Percentiles rank a stretch among this genome's conserved stretches.
Evolutionary conservation across 2,888 invertebrate genomes (phyloP).

Genomic region (Coleophora deauratella): DNA sequence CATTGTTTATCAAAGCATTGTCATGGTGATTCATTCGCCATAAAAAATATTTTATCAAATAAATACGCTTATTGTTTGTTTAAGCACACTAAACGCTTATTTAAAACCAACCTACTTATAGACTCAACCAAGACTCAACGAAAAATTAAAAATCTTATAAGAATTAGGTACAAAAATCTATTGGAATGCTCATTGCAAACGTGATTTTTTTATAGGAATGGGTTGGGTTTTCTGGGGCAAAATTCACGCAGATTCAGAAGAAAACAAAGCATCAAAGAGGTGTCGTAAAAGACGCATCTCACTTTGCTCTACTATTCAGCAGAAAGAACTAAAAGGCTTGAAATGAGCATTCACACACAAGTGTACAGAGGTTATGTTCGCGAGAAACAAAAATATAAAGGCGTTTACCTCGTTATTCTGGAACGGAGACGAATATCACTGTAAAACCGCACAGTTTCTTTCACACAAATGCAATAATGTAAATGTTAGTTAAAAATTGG

Average conservation of each 20-base stretch:
- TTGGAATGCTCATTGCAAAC: too few relatives aligned
- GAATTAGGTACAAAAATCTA: too few relatives aligned
- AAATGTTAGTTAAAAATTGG: slow-evolving; percentile 63
- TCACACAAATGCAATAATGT: slow-evolving; percentile 53
- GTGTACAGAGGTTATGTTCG: slow-evolving; percentile 70
- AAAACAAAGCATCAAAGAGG: too few relatives aligned
- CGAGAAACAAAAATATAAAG: slow-evolving; percentile 72
- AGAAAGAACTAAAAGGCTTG: slow-evolving; percentile 31
- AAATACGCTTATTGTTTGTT: neutral
- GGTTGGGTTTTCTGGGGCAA: too few relatives aligned
- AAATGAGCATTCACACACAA: slow-evolving; percentile 54
- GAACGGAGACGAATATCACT: slow-evolving; percentile 53
- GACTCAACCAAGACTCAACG: too few relatives aligned
- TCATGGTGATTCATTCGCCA: slow-evolving; percentile 53
- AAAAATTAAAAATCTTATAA: too few relatives aligned
- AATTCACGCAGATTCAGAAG: too few relatives aligned
- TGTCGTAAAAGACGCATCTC: slow-evolving; percentile 4
- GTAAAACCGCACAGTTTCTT: slow-evolving; percentile 55
- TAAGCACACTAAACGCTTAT: too few relatives aligned
- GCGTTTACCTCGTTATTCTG: slow-evolving; percentile 68
- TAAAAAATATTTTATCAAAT: slow-evolving; percentile 14
- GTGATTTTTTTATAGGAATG: too few relatives aligned
- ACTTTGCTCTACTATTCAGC: slow-evolving; percentile 22
- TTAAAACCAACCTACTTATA: too few relatives aligned
- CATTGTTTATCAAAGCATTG: slow-evolving; percentile 54